Percentiles rank a stretch among this genome's conserved stretches.
phyloP scores from a whole-genome alignment of 1,140 invertebrate species.

The Macrobrachium rosenbergii region DNA sequence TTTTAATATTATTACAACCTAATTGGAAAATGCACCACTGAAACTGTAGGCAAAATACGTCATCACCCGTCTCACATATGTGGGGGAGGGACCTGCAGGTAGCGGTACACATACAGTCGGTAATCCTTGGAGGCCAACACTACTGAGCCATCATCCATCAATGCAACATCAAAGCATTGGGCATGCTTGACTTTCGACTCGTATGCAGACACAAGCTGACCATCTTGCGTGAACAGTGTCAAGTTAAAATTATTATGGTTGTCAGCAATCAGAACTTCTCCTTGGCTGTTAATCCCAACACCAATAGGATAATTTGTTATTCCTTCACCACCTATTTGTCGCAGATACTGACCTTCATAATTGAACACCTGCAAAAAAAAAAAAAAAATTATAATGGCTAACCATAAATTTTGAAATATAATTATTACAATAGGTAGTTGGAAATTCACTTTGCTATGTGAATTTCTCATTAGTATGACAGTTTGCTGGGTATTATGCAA shows the following conservation, averaged over 20 bases:
- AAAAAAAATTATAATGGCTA: neutral
- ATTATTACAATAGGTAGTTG: too few relatives aligned
- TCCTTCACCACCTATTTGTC: slow-evolving; percentile 98
- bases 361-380: slow-evolving; percentile 83
- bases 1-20: slow-evolving; percentile 33
- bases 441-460: too few relatives aligned
- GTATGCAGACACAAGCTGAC: slow-evolving; percentile 93
- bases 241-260: slow-evolving; percentile 99
- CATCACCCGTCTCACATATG: slow-evolving; percentile 50
- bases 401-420: neutral
- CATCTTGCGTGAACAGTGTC: slow-evolving; percentile 97
- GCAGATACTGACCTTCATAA: slow-evolving; percentile 96
- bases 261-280: slow-evolving; percentile 98
- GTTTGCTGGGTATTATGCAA: too few relatives aligned
- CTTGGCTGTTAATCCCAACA: slow-evolving; percentile 95
- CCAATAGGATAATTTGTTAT: slow-evolving; percentile 99
- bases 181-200: slow-evolving; percentile 99
- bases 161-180: slow-evolving; percentile 98
- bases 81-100: slow-evolving; percentile 76
- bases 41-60: slow-evolving; percentile 25
- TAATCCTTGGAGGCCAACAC: slow-evolving; percentile 99
- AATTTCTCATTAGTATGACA: too few relatives aligned
- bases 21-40: slow-evolving; percentile 33
- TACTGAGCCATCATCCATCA: slow-evolving; percentile 99
- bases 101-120: slow-evolving; percentile 98